Conservation (phyloP, 1,140 invertebrate species). For the Drosophila nebulosa region DNA sequence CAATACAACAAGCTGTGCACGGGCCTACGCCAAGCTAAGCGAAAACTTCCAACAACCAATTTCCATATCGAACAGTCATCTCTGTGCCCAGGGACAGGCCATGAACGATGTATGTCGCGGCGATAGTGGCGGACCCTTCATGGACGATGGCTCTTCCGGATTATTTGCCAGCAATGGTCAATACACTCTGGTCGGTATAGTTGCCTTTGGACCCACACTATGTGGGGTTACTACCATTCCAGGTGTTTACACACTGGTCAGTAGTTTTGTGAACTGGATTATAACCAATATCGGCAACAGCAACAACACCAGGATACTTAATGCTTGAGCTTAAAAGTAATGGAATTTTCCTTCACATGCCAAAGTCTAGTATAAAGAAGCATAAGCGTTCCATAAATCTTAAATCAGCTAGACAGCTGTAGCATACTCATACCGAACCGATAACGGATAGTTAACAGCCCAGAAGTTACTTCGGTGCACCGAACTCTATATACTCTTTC, state of each 20-base stretch:
- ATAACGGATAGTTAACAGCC: no score
- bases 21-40: constrained; percentile 73
- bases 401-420: neutral
- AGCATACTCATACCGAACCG: no score
- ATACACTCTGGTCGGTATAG: constrained; percentile 84
- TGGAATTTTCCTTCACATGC: constrained; percentile 48
- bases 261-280: constrained; percentile 83
- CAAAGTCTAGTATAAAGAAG: constrained; percentile 47
- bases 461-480: neutral
- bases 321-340: neutral
- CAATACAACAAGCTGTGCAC: constrained; percentile 69
- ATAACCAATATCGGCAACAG: constrained; percentile 26
- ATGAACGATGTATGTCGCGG: constrained; percentile 81
- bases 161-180: constrained; percentile 60
- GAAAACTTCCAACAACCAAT: constrained; percentile 80
- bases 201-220: constrained; percentile 85
- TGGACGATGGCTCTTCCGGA: constrained; percentile 81
- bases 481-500: neutral
- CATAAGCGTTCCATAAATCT: neutral
- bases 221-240: constrained; percentile 82
- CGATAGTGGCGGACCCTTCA: constrained; percentile 87
- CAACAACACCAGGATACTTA: neutral
- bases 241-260: constrained; percentile 83
- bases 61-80: constrained; percentile 80
- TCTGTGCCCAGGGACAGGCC: constrained; percentile 82